Conservation (phyloP, 2,888 invertebrate species). For the Merodon equestris region DNA sequence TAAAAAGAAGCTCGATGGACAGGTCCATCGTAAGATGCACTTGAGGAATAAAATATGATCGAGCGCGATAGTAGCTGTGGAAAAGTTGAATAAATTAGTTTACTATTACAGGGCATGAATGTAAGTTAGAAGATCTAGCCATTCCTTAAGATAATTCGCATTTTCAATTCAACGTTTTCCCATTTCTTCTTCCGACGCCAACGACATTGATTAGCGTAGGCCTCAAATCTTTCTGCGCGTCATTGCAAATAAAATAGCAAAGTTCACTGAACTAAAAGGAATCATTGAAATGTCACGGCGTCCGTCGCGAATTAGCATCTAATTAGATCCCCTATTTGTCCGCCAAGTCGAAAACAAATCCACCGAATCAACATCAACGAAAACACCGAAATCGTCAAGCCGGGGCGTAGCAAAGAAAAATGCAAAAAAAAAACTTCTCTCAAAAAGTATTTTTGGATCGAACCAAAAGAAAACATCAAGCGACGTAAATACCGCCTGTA, state of each 20-base stretch:
- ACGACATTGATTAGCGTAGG: no score
- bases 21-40: no score
- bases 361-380: background rate
- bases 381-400: constrained; percentile 2
- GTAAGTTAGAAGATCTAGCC: no score
- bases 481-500: constrained; percentile 2
- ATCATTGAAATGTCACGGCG: constrained; percentile 17
- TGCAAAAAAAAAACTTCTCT: background rate
- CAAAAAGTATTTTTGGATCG: constrained; percentile 29
- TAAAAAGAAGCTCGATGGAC: no score
- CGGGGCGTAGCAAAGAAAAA: constrained; percentile 13
- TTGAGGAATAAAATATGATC: no score
- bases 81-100: no score
- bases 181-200: no score
- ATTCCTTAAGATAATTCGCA: background rate
- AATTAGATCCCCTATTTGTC: constrained; percentile 24
- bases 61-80: no score
- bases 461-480: constrained; percentile 17
- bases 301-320: constrained; percentile 30
- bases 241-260: background rate
- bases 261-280: constrained; percentile 37
- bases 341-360: constrained; percentile 5
- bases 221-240: no score
- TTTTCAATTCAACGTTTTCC: background rate
- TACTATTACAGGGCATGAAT: no score